Percentiles rank a stretch among this genome's conserved stretches.
Conservation (phyloP, 37 sponge, comb jelly and placozoan species). For the Aphrocallistes beatrix region DNA sequence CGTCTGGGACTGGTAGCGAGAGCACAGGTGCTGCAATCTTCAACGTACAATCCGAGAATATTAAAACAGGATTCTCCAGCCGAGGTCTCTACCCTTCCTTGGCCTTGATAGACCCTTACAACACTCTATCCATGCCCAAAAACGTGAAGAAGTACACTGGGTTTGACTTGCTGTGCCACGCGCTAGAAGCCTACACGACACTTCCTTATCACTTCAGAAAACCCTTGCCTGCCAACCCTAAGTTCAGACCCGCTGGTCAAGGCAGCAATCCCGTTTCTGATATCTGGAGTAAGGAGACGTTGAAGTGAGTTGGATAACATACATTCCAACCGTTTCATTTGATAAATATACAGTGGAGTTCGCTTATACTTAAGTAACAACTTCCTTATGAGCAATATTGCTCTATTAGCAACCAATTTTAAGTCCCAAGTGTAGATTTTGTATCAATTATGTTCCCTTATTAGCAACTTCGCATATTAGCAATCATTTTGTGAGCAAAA, state of each 20-base stretch:
- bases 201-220: slow-evolving; percentile 57
- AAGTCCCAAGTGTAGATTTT: no score
- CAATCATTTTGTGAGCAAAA: no score
- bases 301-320: slow-evolving; percentile 19
- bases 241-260: slow-evolving; percentile 62
- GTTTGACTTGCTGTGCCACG: slow-evolving; percentile 80
- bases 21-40: slow-evolving; percentile 72
- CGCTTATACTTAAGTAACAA: no score
- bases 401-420: no score
- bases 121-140: slow-evolving; percentile 56
- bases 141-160: slow-evolving; percentile 75
- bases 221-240: slow-evolving; percentile 50
- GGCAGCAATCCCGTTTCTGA: slow-evolving; percentile 86
- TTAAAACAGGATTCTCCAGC: slow-evolving; percentile 37
- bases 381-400: no score
- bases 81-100: slow-evolving; percentile 49
- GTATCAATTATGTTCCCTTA: no score
- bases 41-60: slow-evolving; percentile 56
- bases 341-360: no score
- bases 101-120: slow-evolving; percentile 67
- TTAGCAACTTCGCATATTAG: no score
- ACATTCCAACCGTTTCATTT: no score
- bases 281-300: slow-evolving; percentile 56
- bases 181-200: slow-evolving; percentile 76
- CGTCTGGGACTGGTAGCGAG: slow-evolving; percentile 80